These are phyloP conservation scores for Enteromius argenteus DNA, from an alignment of 2,797 vertebrate genomes.

Conservation along the genomic window DNA sequence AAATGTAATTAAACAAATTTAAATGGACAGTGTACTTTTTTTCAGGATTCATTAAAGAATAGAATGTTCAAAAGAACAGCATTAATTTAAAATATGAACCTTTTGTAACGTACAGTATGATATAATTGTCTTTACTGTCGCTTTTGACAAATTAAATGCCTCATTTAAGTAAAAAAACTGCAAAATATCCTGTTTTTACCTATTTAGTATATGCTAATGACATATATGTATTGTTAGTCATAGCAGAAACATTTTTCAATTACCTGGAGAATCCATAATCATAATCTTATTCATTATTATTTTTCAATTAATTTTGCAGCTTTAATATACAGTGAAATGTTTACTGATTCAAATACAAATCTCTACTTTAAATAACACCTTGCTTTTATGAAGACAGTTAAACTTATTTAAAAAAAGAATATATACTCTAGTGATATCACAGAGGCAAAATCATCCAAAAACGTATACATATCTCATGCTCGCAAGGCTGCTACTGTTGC, in stretches of 20 bases:
- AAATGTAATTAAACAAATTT: neutral
- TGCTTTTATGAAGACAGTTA: neutral
- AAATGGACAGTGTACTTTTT: neutral
- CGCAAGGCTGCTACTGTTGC: neutral
- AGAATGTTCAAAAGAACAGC: neutral
- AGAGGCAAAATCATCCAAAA: neutral
- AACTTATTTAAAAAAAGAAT: neutral
- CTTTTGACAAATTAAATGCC: neutral
- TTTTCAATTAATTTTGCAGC: neutral
- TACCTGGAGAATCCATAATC: neutral
- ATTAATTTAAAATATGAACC: neutral
- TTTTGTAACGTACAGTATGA: neutral
- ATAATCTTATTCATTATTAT: neutral
- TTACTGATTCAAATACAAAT: neutral
- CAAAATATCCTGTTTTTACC: too few relatives aligned
- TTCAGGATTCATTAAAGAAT: neutral
- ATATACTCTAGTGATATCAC: neutral
- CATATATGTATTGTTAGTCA: neutral
- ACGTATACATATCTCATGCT: neutral
- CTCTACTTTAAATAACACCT: neutral
- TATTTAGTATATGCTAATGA: neutral
- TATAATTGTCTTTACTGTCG: neutral
- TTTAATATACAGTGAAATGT: neutral
- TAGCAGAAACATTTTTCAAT: neutral
- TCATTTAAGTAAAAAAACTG: neutral